Base-by-base conservation (phyloP, 1,140 invertebrate genomes). In the Sesamia nonagrioides region DNA sequence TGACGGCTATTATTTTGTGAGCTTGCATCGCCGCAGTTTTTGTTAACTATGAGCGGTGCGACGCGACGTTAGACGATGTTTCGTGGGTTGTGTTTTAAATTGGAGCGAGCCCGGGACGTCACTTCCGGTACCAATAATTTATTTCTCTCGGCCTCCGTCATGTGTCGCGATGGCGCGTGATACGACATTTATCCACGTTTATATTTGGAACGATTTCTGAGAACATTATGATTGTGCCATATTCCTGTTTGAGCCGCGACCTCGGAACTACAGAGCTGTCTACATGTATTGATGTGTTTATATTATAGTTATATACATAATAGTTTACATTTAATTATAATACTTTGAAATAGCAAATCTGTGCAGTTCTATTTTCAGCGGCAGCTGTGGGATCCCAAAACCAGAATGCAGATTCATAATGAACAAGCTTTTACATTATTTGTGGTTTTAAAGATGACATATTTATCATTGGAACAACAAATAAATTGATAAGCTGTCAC, bases 81-180 rank as follows among this genome's bases (percentile, higher is more conserved):
- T 81, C 87, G 85, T 87, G 87, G 84, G 74, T 74, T 84, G 84
- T 81, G 88, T 94, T 91, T 92, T 91, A 93, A 94, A 92, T 91
- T 89, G 89, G 91, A 91, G 86, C 91, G 81, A 84, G 89, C 79
- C 81, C 74, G 88, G 81, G 88, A 93, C 93, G 92, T 92, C 93
- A 94, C 89, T 94, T 94, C 93, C 93, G 91, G 91, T 92, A 86
- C 86, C 88, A 91, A 93, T 94, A 92, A 94, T 91, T 93, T 92
- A 93, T 93, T 90, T 91, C 85, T 91, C 89, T 87, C 87, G 88
- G 88, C 88, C 92, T 90, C 92, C 86, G 86, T 89, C 89, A 84
- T 87, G 83, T 91, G 91, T 87, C 86, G 89, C 88, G 90, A 90
- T 91, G 86, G 90, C 86, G 88, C 86, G 86, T 84, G 89, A 92